Base-by-base conservation (phyloP, 1,140 invertebrate species). In the Microplitis mediator region DNA sequence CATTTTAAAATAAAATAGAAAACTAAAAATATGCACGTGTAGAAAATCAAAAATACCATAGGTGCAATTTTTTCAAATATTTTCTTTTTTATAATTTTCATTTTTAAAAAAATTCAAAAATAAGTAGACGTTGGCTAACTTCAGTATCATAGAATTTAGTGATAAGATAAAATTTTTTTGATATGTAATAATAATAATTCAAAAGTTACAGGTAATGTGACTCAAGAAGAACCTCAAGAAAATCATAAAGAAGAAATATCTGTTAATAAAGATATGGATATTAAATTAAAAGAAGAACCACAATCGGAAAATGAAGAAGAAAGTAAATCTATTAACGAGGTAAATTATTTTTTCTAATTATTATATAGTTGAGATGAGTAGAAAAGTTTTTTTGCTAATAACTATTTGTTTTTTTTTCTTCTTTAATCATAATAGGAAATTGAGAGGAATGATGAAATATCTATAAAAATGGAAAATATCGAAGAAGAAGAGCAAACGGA, bases 211-310 rank as follows among this genome's bases (percentile, higher is more conserved):
- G 80, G 78, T 58, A 16, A 67, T 34, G 39, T 60, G 0, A 79
- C 70, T 78, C 79, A 75, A 36, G 84, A 86, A 34, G 83, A 86
- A 11, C 60, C 76, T 13, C 32, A 84, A n/a, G 75, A 76, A 11
- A 77, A 14, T 72, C 78, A 81, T 3, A 82, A 85, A 62, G 78
- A 81, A 58, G 80, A 80, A 64, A 75, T 5, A 13, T 56, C 71
- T 5, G 83, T 84, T 34, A 39, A 50, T 36, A 72, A 79, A 64
- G 82, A 82, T 32, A 16, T 23, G 23, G 69, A 70, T 11, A 73
- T 65, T 35, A 75, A 74, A 54, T 9, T 9, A 6, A 75, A 75
- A 62, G 74, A 74, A 61, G 69, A 73, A 9, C 9, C 75, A 51
- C 32, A 60, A 32, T 16, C 63, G 2, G 9, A 61, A 4, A 36